Evolutionary conservation across 2,113 vertebrate genomes (phyloP).

Genomic region (Gymnarchus niloticus): DNA sequence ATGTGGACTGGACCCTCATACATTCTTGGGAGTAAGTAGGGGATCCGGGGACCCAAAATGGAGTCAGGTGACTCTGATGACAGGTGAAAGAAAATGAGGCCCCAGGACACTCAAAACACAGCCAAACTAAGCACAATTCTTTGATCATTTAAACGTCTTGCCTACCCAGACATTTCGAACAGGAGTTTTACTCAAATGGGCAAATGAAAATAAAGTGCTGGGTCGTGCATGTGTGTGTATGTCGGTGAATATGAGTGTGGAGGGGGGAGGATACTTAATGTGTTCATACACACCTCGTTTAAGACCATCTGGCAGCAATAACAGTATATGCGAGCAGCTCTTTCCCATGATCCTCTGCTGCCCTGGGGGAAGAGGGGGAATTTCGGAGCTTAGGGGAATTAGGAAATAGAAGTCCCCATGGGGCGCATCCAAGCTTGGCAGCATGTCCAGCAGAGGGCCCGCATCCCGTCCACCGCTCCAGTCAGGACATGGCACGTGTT

Average conservation of each 20-base stretch:
- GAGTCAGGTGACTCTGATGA: background rate
- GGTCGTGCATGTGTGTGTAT: background rate
- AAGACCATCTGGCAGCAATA: conserved; percentile 13
- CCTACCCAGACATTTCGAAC: background rate
- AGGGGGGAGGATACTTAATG: conserved; percentile 2
- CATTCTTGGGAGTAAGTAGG: background rate
- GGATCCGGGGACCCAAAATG: background rate
- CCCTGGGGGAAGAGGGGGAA: background rate
- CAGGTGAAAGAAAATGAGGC: background rate
- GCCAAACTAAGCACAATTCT: conserved; percentile 36
- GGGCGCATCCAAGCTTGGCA: conserved; percentile 28
- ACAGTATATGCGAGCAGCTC: background rate
- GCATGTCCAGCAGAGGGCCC: conserved; percentile 29
- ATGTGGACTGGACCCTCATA: background rate
- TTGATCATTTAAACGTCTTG: background rate
- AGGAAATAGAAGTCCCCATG: background rate
- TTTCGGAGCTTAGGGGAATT: background rate
- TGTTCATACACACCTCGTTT: conserved; percentile 5
- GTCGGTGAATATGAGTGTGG: background rate
- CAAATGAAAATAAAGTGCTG: background rate
- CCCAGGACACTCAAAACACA: conserved; percentile 32
- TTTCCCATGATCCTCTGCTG: conserved; percentile 9
- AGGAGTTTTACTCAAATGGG: background rate
- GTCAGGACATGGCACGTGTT: conserved; percentile 51
- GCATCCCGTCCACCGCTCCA: conserved; percentile 47